phyloP scores from a whole-genome alignment of 2,113 vertebrate species.

The Chloebia gouldiae region DNA sequence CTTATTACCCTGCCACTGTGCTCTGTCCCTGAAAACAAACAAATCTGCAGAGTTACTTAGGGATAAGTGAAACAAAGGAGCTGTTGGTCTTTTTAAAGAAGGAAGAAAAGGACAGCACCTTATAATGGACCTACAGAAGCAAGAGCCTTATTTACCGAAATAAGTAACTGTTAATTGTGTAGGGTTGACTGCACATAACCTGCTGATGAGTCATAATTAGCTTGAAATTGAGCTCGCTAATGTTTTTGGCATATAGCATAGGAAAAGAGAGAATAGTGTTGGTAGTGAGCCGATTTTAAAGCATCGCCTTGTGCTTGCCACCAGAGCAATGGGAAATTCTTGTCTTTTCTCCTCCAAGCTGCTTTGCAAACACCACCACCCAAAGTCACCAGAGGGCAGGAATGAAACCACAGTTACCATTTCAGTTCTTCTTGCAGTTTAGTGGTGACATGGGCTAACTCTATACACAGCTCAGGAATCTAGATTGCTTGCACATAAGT shows the following conservation, averaged over 20 bases:
- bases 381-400: background rate
- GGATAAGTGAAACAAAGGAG: background rate
- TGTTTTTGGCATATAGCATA: background rate
- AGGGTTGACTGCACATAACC: background rate
- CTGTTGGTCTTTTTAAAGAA: background rate
- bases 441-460: background rate
- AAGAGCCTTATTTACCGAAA: background rate
- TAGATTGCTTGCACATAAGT: background rate
- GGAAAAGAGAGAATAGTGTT: background rate
- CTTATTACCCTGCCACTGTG: background rate
- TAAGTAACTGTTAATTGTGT: background rate
- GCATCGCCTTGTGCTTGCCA: background rate
- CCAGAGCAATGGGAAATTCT: background rate
- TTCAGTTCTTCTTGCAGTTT: background rate
- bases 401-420: background rate
- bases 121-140: background rate
- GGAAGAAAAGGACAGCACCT: background rate
- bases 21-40: constrained; percentile 8
- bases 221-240: background rate
- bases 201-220: background rate
- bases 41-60: background rate
- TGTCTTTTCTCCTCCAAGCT: background rate
- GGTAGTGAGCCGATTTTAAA: background rate
- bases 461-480: background rate
- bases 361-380: background rate